Evolutionary conservation across 2,797 vertebrate genomes (phyloP).

Genomic region (Sebastes aleutianus): DNA sequence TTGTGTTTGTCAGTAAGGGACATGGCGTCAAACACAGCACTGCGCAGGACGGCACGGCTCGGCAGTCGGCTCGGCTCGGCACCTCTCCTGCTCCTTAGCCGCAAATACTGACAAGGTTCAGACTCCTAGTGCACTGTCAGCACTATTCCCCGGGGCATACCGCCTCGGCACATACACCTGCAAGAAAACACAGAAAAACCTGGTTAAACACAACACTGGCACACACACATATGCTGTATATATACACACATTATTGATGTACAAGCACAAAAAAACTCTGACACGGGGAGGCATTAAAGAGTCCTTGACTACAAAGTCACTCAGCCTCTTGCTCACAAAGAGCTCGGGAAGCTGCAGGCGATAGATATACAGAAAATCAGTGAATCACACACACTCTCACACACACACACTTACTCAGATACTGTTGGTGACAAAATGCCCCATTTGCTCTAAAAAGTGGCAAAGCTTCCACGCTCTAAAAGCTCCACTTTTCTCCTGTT

Average conservation of each 20-base stretch:
- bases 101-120: constrained; percentile 65
- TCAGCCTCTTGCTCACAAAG: constrained; percentile 56
- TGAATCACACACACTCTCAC: constrained; percentile 34
- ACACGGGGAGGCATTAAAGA: constrained; percentile 67
- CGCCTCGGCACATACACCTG: constrained; percentile 80
- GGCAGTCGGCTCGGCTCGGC: constrained; percentile 11
- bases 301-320: constrained; percentile 68
- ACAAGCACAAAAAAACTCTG: constrained; percentile 39
- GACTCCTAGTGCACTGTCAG: constrained; percentile 78
- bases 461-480: constrained; percentile 53
- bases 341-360: constrained; percentile 65
- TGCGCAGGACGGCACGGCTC: constrained; percentile 36
- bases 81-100: constrained; percentile 65
- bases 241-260: constrained; percentile 43
- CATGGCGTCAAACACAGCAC: constrained; percentile 74
- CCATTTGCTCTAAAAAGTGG: constrained; percentile 61
- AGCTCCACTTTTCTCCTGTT: constrained; percentile 50
- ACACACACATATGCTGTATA: constrained; percentile 2
- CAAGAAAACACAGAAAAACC: constrained; percentile 26
- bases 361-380: constrained; percentile 63
- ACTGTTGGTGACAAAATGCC: constrained; percentile 64
- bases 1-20: constrained; percentile 87
- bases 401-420: constrained; percentile 23
- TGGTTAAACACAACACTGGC: constrained; percentile 39
- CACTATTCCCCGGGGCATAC: constrained; percentile 79